Base-by-base conservation (phyloP, 2,888 invertebrate species). In the Chironomus riparius region DNA sequence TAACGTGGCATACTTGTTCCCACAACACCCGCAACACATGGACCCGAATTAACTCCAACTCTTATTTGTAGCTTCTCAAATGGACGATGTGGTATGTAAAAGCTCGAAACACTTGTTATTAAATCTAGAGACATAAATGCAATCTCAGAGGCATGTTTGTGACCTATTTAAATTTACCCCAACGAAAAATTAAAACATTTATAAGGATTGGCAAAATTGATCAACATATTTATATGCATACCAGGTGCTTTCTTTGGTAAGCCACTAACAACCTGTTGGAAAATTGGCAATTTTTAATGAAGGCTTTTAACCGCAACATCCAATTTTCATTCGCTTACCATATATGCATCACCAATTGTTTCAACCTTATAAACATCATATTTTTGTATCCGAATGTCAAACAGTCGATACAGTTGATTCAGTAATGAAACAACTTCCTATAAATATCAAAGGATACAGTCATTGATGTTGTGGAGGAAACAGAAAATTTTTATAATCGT, bases 331-430 rank as follows among this genome's bases (percentile, higher is more conserved):
- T 38, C 13, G 7, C 68, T 48, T 0, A 88, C 88, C 88, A 88
- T 88, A 79, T 88, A 88, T 0, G 88, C 87, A 78, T 88, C 88
- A 0, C 88, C 88, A 13, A 88, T 88, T 0, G 88, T 88, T 79
- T 89, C 89, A 70, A 91, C 91, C 79, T 92, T 92, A 83, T 92
- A 92, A 0, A 91, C 91, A 79, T 91, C 89, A 81, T 90, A 91
- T 78, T 88, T 87, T 80, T 87, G 87, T 79, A 91, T 90, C 78
- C 88, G 88, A 73, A 88, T 87, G 79, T 92, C 92, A 80, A 92
- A 92, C 76, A 90, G 86, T 77, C 88, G 89, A 83, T 91, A 92
- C n/a, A 92, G 84, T 81, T 89, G 88, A 80, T 92, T 92, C 77
- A 92, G 86, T 86, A 92, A 88, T 78, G 86, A 86, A 75, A 88